Evolutionary conservation across 2,797 vertebrate species (phyloP).

Genomic region (Natrix natrix): DNA sequence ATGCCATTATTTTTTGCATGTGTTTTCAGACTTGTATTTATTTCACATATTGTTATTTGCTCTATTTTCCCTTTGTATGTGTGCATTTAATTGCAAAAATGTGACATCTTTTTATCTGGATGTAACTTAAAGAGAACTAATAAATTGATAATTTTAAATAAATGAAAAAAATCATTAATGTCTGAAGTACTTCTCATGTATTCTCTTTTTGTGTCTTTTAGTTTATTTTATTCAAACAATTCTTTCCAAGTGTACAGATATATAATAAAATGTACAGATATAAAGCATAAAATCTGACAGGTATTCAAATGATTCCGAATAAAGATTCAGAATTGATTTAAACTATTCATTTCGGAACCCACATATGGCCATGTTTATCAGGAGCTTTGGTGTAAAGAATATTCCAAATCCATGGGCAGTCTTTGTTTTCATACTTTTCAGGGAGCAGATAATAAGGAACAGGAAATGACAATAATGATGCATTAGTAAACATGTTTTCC

Average conservation of each 20-base stretch:
- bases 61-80: conserved; percentile 59
- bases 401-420: conserved; percentile 97
- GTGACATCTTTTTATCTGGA: conserved; percentile 77
- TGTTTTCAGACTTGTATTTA: conserved; percentile 70
- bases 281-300: background rate
- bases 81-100: conserved; percentile 70
- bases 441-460: too few relatives aligned
- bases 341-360: conserved; percentile 82
- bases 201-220: background rate
- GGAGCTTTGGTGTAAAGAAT: conserved; percentile 87
- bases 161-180: conserved; percentile 34
- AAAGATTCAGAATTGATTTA: background rate
- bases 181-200: conserved; percentile 53
- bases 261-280: conserved; percentile 11
- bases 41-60: conserved; percentile 62
- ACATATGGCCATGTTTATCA: conserved; percentile 93
- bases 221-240: background rate
- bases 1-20: conserved; percentile 60
- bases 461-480: background rate
- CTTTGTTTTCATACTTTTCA: conserved; percentile 38
- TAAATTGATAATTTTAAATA: conserved; percentile 54
- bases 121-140: conserved; percentile 79
- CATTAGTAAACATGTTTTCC: conserved; percentile 50
- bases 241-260: background rate
- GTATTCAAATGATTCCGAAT: conserved; percentile 16